Evolutionary conservation across 1,140 invertebrate genomes (phyloP).

Genomic region (Nomia melanderi): DNA sequence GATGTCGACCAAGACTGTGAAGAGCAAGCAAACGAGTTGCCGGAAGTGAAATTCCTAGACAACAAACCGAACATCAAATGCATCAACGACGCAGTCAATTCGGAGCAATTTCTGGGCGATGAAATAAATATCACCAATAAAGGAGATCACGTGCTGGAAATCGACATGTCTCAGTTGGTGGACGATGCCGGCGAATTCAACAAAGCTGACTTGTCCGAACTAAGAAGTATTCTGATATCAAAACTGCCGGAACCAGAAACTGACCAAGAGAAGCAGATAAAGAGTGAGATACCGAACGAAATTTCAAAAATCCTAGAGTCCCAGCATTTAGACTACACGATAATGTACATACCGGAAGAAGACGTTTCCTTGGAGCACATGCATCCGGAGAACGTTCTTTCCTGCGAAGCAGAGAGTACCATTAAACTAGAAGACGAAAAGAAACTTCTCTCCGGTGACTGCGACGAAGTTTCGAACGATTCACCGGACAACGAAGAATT

Average conservation of each 20-base stretch:
- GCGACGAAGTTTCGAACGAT: background rate
- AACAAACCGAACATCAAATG: background rate
- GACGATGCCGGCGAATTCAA: slow-evolving; percentile 9
- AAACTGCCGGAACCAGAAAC: background rate
- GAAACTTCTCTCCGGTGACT: background rate
- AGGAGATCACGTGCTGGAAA: slow-evolving; percentile 4
- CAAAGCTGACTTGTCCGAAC: background rate
- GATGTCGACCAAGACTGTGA: slow-evolving; percentile 12
- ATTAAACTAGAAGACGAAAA: slow-evolving; percentile 22
- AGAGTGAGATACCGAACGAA: slow-evolving; percentile 47
- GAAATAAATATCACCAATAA: slow-evolving; percentile 2
- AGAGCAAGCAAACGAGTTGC: slow-evolving; percentile 1
- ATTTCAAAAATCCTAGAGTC: slow-evolving; percentile 49
- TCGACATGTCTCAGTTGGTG: slow-evolving; percentile 20
- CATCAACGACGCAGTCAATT: background rate
- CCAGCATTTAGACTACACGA: slow-evolving; percentile 50
- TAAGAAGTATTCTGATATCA: slow-evolving; percentile 18
- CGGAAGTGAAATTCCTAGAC: background rate
- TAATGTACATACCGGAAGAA: slow-evolving; percentile 62
- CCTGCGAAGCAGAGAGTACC: background rate
- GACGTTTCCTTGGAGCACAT: slow-evolving; percentile 22
- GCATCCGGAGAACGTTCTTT: background rate
- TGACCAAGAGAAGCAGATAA: slow-evolving; percentile 15
- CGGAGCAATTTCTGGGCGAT: background rate
- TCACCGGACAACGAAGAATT: slow-evolving; percentile 1